A percentile compares a stretch with the other conserved stretches of the same genome.
Conservation (phyloP, 1,140 invertebrate species). For the Drosophila littoralis region DNA sequence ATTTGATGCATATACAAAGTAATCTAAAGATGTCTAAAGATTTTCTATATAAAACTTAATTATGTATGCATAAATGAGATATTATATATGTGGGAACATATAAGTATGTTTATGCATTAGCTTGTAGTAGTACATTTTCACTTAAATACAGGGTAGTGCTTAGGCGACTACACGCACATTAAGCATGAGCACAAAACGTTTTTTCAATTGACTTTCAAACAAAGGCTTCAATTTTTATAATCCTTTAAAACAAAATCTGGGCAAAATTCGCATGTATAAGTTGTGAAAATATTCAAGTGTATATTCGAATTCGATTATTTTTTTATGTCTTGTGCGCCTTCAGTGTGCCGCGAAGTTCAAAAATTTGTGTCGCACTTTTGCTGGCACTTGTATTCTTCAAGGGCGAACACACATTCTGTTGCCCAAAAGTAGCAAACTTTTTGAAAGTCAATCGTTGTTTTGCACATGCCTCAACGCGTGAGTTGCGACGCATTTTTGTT, state of each 20-base stretch:
- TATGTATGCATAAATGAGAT: too few relatives aligned
- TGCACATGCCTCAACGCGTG: slow-evolving; percentile 22
- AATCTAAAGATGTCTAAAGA: too few relatives aligned
- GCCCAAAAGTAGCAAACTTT: slow-evolving; percentile 1
- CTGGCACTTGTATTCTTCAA: slow-evolving; percentile 25
- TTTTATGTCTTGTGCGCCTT: slow-evolving; percentile 16
- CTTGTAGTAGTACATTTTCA: too few relatives aligned
- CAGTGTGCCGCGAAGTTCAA: slow-evolving; percentile 13
- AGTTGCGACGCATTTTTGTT: slow-evolving; percentile 47
- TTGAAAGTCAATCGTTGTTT: slow-evolving; percentile 39
- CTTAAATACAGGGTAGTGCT: not conserved
- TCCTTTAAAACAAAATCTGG: too few relatives aligned
- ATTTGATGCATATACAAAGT: too few relatives aligned
- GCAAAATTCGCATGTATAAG: too few relatives aligned
- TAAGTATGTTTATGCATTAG: too few relatives aligned
- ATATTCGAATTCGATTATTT: not conserved
- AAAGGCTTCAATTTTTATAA: not conserved
- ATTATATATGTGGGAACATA: too few relatives aligned
- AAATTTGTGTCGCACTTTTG: slow-evolving; percentile 18
- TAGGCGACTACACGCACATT: not conserved
- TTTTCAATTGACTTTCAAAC: not conserved
- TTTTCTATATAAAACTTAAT: too few relatives aligned
- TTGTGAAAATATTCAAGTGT: too few relatives aligned
- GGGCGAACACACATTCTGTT: slow-evolving; percentile 1
- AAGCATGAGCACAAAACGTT: not conserved